These are phyloP conservation scores for Hemibagrus wyckioides DNA, from an alignment of 2,113 vertebrate species.

Conservation along the genomic window DNA sequence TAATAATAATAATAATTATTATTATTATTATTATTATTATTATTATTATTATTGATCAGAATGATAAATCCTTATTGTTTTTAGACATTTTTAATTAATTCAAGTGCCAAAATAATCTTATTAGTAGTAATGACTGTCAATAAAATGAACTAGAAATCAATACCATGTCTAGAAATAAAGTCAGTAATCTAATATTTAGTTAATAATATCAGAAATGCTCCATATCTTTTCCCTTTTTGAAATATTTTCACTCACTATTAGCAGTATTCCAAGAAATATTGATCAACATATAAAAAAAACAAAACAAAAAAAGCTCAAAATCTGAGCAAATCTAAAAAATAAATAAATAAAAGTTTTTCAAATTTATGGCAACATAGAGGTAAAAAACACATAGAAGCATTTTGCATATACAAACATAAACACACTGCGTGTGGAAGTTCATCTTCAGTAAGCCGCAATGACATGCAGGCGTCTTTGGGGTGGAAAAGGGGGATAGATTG, in stretches of 20 bases:
- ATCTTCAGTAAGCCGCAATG: slow-evolving; percentile 72
- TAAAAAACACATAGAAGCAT: background rate
- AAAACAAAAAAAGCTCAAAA: background rate
- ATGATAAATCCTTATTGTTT: background rate
- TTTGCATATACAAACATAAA: background rate
- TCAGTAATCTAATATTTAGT: background rate
- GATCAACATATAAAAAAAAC: background rate
- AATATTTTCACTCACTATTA: background rate
- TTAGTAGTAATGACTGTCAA: background rate
- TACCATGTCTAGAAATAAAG: background rate
- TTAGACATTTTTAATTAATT: background rate
- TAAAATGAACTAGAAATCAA: background rate
- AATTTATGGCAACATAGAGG: background rate
- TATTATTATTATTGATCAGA: too few species aligned
- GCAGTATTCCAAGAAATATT: background rate
- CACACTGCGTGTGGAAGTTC: slow-evolving; percentile 61
- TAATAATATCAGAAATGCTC: background rate
- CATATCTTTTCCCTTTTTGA: background rate
- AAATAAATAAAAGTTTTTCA: background rate
- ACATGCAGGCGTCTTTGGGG: slow-evolving; percentile 75
- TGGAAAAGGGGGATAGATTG: slow-evolving; percentile 64
- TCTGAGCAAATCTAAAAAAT: background rate
- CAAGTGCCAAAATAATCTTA: background rate
- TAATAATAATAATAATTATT: background rate
- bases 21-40: too few species aligned